Base-by-base conservation (phyloP, 2,888 invertebrate genomes). In the Penaeus monodon region DNA sequence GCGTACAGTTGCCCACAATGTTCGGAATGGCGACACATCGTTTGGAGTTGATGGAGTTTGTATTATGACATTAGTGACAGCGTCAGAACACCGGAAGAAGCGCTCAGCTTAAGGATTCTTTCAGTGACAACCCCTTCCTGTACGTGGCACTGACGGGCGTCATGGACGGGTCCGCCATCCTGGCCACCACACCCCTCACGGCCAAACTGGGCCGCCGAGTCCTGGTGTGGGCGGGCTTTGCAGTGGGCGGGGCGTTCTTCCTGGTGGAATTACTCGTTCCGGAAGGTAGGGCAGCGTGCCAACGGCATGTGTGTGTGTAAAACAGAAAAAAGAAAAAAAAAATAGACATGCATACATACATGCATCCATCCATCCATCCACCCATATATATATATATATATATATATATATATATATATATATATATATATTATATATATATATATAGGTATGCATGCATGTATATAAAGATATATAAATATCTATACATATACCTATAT, bases 81-180 rank as follows among this genome's bases (percentile, higher is more conserved):
- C 44, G 44, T 10, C 10, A 44, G 44, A 44, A 0, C 44, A 10
- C 10, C 10, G 44, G 10, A 8, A 44, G 10, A 44, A 44, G 44
- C 17, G 10, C 1, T 57, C 0, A 57, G 3, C 57, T 20, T 3
- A 57, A 57, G 17, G 57, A 57, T 57, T 17, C 14, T 57, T 57
- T 17, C 79, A 89, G 89, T 22, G 64, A 77, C 27, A 64, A 86
- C 64, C 89, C 89, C 22, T 88, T 86, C 77, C 81, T 86, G 74
- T 89, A 89, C 76, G 86, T 89, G 44, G 89, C 78, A 1, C 80
- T 89, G 82, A 89, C 82, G 38, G 89, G 89, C 7, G 68, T 88
- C 20, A 88, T 86, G 78, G 89, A 89, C 44, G 84, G 70, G 4
- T 49, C 49, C 7, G 81, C 86, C 10, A 86, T 89, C 29, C 65